phyloP scores from a whole-genome alignment of 2,113 vertebrate species.

The Nanger granti region DNA sequence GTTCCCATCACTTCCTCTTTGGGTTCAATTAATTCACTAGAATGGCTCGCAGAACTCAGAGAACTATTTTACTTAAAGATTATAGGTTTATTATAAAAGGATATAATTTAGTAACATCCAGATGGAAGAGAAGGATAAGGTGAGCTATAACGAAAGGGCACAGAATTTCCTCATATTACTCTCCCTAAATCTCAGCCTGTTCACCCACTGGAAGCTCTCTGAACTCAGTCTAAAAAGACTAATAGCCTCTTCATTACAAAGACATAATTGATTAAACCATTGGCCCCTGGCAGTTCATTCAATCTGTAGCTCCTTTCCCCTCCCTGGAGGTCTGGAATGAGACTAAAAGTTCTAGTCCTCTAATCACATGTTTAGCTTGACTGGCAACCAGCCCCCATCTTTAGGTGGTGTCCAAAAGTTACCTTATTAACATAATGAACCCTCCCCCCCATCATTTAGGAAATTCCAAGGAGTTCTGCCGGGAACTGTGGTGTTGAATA shows the following conservation, averaged over 20 bases:
- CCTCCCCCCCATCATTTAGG: neutral
- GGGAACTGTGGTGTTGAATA: too few species aligned
- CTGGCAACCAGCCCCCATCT: neutral
- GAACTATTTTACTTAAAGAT: neutral
- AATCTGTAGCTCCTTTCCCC: neutral
- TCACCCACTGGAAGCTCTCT: neutral
- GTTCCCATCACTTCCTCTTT: neutral
- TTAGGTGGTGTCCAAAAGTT: neutral
- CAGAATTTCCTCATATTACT: neutral
- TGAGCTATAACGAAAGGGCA: too few species aligned
- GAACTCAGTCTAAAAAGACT: neutral
- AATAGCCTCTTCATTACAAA: neutral
- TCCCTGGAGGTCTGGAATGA: fast-evolving
- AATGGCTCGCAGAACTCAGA: neutral
- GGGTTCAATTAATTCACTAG: neutral
- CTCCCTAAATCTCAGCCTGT: neutral
- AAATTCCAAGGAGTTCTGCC: neutral
- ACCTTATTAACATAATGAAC: neutral
- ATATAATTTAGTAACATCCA: neutral
- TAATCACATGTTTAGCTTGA: neutral
- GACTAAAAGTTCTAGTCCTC: neutral
- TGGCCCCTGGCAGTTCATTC: neutral
- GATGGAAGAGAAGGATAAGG: neutral
- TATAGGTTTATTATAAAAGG: neutral
- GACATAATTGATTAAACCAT: neutral